Base-by-base conservation (phyloP, 2,888 invertebrate species). In the Cistogaster globosa region DNA sequence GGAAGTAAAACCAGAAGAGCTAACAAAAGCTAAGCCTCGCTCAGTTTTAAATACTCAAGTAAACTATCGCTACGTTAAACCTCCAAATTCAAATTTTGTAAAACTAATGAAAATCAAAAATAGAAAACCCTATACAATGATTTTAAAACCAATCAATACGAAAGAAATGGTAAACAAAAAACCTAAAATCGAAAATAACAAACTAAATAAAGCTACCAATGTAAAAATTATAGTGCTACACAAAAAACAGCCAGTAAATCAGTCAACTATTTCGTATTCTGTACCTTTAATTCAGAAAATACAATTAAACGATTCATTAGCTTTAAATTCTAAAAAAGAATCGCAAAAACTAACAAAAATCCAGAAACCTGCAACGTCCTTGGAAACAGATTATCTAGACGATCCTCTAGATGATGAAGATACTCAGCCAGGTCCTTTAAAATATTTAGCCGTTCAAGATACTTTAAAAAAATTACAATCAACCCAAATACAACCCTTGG, bases 361-460 rank as follows among this genome's bases (percentile, higher is more conserved):
- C 7, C 11, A 8, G 16, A 63, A 62, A 38, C 36, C 65, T 38
- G 7, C 20, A 16, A 11, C 63, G 12, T 11, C 32, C 2, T n/a
- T 42, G 57, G 22, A 18, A 6, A 5, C 16, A 0, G 69, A 71
- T 22, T 67, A 65, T 36, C 0, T 63, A 0, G 75, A 82, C 32
- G 81, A 77, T 45, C 12, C 72, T 14, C 11, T 58, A 3, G 74
- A 81, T 38, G 53, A 22, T 9, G 63, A 78, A 14, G 74, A 68
- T 45, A 57, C 55, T 0, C 48, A 80, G 38, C 2, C 14, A 9
- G 72, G 83, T 26, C 77, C 86, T 14, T 63, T 86, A 6, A 88
- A 86, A 76, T 86, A 87, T 60, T 77, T 86, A 32, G 81, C 65
- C 11, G 77, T 68, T n/a, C 26, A 74, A 63, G 72, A 86, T 32